These are phyloP conservation scores for Drosophila rufa DNA, from an alignment of 1,140 invertebrate species.

Conservation along the genomic window DNA sequence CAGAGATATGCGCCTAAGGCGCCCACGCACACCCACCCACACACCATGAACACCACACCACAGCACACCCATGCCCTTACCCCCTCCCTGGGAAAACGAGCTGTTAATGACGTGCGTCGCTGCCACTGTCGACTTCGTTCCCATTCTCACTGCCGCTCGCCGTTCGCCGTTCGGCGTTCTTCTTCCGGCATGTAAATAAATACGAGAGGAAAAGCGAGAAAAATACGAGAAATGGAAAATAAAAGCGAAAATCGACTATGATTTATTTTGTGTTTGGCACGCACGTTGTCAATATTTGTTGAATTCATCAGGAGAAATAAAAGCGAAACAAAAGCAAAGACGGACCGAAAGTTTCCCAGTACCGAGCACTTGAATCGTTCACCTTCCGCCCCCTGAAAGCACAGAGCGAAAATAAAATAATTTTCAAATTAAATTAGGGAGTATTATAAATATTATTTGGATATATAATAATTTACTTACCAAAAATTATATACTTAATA, in stretches of 20 bases:
- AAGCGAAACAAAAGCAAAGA: conserved; percentile 35
- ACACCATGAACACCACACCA: conserved; percentile 3
- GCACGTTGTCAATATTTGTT: conserved; percentile 82
- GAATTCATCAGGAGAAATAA: conserved; percentile 73
- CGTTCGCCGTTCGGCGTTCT: conserved; percentile 55
- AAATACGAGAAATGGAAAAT: conserved; percentile 59
- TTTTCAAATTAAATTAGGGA: no score
- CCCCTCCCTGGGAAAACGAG: conserved; percentile 43
- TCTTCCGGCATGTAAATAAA: conserved; percentile 83
- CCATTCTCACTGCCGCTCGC: conserved; percentile 43
- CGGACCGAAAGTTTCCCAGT: conserved; percentile 13
- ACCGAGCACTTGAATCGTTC: conserved; percentile 41
- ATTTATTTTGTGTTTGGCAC: conserved; percentile 81
- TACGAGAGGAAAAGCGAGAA: conserved; percentile 61
- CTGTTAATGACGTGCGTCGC: conserved; percentile 77
- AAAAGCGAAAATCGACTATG: conserved; percentile 77
- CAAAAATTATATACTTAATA: no score
- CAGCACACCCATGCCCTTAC: neutral
- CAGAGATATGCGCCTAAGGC: conserved; percentile 40
- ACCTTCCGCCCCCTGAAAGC: neutral
- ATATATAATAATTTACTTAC: no score
- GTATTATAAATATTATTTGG: no score
- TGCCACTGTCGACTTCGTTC: conserved; percentile 30
- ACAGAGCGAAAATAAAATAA: neutral
- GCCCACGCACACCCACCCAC: conserved; percentile 38